Evolutionary conservation across 2,797 vertebrate species (phyloP).

Genomic region (Hafferia zeledoni): DNA sequence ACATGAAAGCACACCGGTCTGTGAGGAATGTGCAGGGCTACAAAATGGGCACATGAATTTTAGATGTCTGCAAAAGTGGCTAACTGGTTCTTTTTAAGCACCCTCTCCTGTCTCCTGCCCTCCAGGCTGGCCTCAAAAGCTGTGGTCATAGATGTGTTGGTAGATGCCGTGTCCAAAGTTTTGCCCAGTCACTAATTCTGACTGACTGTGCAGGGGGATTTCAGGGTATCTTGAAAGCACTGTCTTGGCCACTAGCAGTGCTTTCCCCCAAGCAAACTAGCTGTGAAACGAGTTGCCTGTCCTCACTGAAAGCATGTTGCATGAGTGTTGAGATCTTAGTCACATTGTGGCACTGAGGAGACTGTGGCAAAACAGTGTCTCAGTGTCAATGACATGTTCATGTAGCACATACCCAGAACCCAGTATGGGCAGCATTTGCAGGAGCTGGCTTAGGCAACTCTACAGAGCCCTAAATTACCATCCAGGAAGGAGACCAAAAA

Average conservation of each 20-base stretch:
- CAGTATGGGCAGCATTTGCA: not conserved
- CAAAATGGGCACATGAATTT: not conserved
- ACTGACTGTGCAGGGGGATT: not conserved
- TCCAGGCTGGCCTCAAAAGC: not conserved
- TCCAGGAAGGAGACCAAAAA: not conserved
- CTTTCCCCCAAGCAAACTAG: not conserved
- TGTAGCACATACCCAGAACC: not conserved
- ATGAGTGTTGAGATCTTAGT: not conserved
- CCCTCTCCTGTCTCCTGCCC: not conserved
- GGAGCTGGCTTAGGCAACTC: not conserved
- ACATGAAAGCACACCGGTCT: not conserved
- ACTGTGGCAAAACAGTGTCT: not conserved
- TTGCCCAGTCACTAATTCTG: not conserved
- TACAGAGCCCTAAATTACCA: not conserved
- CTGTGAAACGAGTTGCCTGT: not conserved
- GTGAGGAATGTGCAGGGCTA: not conserved
- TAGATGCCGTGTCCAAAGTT: not conserved
- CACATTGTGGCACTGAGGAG: not conserved
- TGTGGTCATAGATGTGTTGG: not conserved
- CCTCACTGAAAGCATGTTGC: not conserved
- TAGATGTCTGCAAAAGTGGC: not conserved
- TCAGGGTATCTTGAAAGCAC: not conserved
- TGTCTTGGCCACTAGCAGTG: not conserved
- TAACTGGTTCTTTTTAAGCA: not conserved
- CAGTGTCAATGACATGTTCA: not conserved